Evolutionary conservation across 53 echinoderm and acorn worm species (phyloP).

Genomic region (Astropecten irregularis): DNA sequence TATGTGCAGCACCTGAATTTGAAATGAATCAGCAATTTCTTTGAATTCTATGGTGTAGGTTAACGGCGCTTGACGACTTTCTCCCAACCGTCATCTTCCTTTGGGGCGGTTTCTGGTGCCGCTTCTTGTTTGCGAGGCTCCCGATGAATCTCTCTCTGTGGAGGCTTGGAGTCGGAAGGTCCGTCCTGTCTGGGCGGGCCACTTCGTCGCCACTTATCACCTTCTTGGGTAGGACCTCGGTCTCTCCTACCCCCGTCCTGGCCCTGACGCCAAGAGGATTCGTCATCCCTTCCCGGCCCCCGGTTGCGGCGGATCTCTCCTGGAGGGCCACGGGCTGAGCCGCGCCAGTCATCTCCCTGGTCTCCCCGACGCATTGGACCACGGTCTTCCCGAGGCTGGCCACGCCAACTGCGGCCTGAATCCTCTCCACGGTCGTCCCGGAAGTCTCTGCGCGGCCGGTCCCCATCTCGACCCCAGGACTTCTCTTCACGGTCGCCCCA

Average conservation of each 20-base stretch:
- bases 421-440: conserved; percentile 24
- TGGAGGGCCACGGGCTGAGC: neutral
- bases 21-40: no score
- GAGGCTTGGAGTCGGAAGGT: conserved; percentile 2
- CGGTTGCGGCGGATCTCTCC: neutral
- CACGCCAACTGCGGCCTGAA: conserved; percentile 27
- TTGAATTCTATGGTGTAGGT: no score
- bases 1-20: no score
- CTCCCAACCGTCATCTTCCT: conserved; percentile 94
- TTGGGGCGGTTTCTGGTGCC: conserved; percentile 8
- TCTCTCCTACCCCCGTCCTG: conserved; percentile 23
- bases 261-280: neutral
- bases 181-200: conserved; percentile 24
- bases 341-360: conserved; percentile 38
- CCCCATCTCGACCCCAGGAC: conserved; percentile 44
- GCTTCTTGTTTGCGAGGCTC: conserved; percentile 47
- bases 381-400: conserved; percentile 44
- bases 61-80: conserved; percentile 80
- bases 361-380: conserved; percentile 12
- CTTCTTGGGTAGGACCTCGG: neutral
- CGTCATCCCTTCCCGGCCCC: conserved; percentile 25
- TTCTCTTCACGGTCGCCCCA: conserved; percentile 28
- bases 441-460: conserved; percentile 5
- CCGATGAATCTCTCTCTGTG: neutral
- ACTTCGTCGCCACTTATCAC: conserved; percentile 23